These are phyloP conservation scores for Meleagris gallopavo DNA, from an alignment of 2,113 vertebrate genomes.

Conservation along the genomic window DNA sequence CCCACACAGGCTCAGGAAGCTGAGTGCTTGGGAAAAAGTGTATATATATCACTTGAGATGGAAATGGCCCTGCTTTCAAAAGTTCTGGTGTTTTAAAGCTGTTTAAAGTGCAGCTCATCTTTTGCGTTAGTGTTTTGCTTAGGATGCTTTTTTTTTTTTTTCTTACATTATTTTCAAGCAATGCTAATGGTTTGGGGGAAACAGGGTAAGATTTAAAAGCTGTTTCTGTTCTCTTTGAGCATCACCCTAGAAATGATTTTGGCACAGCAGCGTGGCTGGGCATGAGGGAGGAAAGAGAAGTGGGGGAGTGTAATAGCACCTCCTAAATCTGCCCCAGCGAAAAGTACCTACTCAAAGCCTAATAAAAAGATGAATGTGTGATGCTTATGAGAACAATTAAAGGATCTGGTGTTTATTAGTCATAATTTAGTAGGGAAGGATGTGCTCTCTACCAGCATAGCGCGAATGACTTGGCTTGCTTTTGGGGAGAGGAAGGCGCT, in stretches of 20 bases:
- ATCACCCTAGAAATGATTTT: neutral
- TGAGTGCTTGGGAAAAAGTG: neutral
- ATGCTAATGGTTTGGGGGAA: neutral
- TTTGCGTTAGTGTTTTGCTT: neutral
- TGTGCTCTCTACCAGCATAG: neutral
- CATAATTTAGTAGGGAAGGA: neutral
- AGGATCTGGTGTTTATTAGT: constrained; percentile 30
- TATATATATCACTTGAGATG: neutral
- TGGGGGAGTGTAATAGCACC: neutral
- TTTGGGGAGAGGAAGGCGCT: neutral
- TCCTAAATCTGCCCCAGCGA: neutral
- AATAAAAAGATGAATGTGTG: neutral
- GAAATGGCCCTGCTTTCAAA: neutral
- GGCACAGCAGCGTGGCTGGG: neutral
- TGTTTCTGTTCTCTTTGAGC: neutral
- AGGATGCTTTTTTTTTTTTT: neutral
- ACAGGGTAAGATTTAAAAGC: neutral
- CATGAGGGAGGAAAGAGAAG: neutral
- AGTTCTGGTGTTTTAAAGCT: neutral
- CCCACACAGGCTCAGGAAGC: neutral
- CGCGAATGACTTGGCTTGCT: neutral
- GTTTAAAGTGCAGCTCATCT: neutral
- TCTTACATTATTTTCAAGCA: neutral
- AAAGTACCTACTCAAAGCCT: neutral
- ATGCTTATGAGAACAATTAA: neutral